These are phyloP conservation scores for Neoitamus cyanurus DNA, from an alignment of 2,888 invertebrate species.

Conservation along the genomic window DNA sequence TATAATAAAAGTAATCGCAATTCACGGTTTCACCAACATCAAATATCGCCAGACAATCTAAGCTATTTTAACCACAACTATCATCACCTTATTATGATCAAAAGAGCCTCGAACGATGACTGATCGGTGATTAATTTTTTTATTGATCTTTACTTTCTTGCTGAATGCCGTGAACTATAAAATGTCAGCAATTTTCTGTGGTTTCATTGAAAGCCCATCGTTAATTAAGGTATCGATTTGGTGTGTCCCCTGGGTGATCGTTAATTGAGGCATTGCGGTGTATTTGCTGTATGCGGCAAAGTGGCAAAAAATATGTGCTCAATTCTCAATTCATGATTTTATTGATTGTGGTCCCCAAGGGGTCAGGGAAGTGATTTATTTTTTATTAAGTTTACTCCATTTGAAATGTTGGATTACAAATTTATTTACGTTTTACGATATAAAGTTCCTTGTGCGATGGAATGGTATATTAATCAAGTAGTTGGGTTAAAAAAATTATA, in stretches of 20 bases:
- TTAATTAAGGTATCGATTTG: background rate
- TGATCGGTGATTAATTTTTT: background rate
- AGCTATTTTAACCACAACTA: background rate
- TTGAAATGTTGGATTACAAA: background rate
- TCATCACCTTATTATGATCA: background rate
- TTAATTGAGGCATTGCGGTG: background rate
- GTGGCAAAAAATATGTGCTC: background rate
- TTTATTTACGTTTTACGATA: background rate
- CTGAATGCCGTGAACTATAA: background rate
- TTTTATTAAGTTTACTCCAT: background rate
- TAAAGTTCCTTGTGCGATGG: background rate
- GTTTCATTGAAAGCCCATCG: background rate
- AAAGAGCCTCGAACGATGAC: background rate
- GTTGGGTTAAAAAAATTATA: background rate
- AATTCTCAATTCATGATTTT: background rate
- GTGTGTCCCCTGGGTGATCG: background rate
- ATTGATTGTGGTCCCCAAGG: background rate
- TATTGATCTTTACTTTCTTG: background rate
- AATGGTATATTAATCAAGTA: too few species aligned
- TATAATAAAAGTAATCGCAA: too few species aligned
- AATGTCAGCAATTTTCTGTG: background rate
- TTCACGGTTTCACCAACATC: too few species aligned
- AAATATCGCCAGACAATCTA: background rate
- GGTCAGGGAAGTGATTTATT: background rate
- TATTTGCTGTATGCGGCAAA: background rate